These are phyloP conservation scores for Phymanthus crucifer DNA, from an alignment of 92 coral and sea anemone genomes.

Conservation along the genomic window DNA sequence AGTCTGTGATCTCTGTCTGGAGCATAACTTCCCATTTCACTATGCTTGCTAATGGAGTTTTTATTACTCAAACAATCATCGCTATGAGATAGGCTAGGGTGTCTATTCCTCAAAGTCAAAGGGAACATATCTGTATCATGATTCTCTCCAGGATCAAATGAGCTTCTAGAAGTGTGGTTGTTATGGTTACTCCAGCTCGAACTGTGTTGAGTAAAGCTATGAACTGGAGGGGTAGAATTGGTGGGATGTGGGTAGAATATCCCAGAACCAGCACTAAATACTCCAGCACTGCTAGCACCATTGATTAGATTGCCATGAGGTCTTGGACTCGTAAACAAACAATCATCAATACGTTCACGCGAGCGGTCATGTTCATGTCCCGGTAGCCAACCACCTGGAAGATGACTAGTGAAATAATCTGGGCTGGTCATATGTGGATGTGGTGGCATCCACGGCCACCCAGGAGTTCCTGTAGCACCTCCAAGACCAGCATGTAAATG, in stretches of 20 bases:
- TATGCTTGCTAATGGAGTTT: slow-evolving; percentile 35
- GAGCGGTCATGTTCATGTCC: slow-evolving; percentile 93
- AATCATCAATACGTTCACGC: slow-evolving; percentile 74
- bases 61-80: slow-evolving; percentile 64
- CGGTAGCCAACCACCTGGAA: slow-evolving; percentile 76
- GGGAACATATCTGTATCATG: slow-evolving; percentile 72
- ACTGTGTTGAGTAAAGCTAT: slow-evolving; percentile 70
- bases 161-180: slow-evolving; percentile 72
- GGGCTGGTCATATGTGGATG: slow-evolving; percentile 80
- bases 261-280: slow-evolving; percentile 79
- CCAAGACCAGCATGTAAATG: slow-evolving; percentile 78
- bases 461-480: slow-evolving; percentile 74
- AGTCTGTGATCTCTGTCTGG: slow-evolving; percentile 44
- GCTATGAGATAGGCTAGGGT: slow-evolving; percentile 51
- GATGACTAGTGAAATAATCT: slow-evolving; percentile 78
- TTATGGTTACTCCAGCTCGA: slow-evolving; percentile 77
- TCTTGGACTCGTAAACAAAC: slow-evolving; percentile 59
- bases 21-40: slow-evolving; percentile 17
- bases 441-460: slow-evolving; percentile 91
- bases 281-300: slow-evolving; percentile 65
- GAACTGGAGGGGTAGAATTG: slow-evolving; percentile 70
- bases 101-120: slow-evolving; percentile 37
- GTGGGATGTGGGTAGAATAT: slow-evolving; percentile 83
- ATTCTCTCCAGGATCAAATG: slow-evolving; percentile 67
- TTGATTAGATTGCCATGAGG: slow-evolving; percentile 56